Conservation (phyloP, 2,888 invertebrate genomes). For the Ctena decussata region DNA sequence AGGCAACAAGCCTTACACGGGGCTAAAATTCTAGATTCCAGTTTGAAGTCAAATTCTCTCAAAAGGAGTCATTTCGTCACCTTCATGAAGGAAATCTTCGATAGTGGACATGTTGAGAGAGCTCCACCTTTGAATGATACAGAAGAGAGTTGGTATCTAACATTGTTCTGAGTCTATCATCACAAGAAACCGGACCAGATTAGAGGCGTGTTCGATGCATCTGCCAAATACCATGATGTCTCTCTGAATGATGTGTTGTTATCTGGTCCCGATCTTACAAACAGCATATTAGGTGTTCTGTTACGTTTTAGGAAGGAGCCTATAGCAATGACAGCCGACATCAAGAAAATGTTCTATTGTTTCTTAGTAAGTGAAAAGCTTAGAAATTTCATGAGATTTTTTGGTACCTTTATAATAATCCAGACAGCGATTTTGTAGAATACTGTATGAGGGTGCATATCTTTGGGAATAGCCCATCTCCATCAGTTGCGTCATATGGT, state of each 20-base stretch:
- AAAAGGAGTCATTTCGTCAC: slow-evolving; percentile 51
- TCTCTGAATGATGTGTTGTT: slow-evolving; percentile 20
- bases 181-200: slow-evolving; percentile 26
- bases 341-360: slow-evolving; percentile 60
- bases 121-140: slow-evolving; percentile 46
- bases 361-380: slow-evolving; percentile 50
- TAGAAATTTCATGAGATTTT: slow-evolving; percentile 54
- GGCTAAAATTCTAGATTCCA: slow-evolving; percentile 48
- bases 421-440: slow-evolving; percentile 14
- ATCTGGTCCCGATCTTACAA: slow-evolving; percentile 26
- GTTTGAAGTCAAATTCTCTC: slow-evolving; percentile 28
- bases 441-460: slow-evolving; percentile 46
- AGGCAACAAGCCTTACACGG: slow-evolving; percentile 31
- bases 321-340: slow-evolving; percentile 48
- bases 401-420: slow-evolving; percentile 52
- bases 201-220: slow-evolving; percentile 29
- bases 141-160: slow-evolving; percentile 28
- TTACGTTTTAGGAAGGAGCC: slow-evolving; percentile 44
- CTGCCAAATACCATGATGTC: slow-evolving; percentile 21
- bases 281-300: slow-evolving; percentile 34
- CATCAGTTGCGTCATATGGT: slow-evolving; percentile 25
- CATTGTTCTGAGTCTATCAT: slow-evolving; percentile 27
- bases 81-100: slow-evolving; percentile 60
- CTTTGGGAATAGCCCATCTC: slow-evolving; percentile 15
- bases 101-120: slow-evolving; percentile 54